Conservation (phyloP, 2,113 vertebrate genomes). For the Rhegmatorhina hoffmannsi region DNA sequence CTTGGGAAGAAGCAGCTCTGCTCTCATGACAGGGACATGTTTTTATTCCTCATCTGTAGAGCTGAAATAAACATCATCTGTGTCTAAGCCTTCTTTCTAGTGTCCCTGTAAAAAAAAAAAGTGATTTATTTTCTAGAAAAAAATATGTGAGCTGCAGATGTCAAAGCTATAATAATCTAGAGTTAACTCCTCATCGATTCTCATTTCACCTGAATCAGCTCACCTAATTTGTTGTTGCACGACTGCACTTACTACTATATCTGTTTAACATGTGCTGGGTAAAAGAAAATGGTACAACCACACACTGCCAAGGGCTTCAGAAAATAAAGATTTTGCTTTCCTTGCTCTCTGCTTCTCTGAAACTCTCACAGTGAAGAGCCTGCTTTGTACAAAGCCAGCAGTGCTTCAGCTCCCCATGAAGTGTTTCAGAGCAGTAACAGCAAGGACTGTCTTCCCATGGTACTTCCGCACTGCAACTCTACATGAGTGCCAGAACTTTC, state of each 20-base stretch:
- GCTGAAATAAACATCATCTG: neutral
- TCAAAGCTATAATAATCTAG: neutral
- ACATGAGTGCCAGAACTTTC: neutral
- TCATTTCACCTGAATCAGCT: neutral
- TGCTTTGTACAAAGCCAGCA: neutral
- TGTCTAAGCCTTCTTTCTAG: neutral
- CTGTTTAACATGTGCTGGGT: neutral
- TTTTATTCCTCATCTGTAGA: neutral
- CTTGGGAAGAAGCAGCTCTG: accelerated
- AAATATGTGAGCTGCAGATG: neutral
- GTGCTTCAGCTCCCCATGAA: neutral
- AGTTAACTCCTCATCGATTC: neutral
- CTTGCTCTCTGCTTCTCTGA: neutral
- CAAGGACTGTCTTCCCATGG: neutral
- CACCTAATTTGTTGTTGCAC: neutral
- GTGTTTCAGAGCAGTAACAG: neutral
- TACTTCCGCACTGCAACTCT: accelerated
- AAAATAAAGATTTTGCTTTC: neutral
- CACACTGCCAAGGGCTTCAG: neutral
- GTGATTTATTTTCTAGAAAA: neutral
- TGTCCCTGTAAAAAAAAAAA: neutral
- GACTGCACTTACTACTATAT: neutral
- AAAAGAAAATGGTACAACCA: neutral
- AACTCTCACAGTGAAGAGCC: neutral
- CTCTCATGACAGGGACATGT: neutral